Evolutionary conservation across 92 coral and sea anemone species (phyloP), one percentile per base, ranked within the genome.

Genomic region (Porites evermanni): DNA sequence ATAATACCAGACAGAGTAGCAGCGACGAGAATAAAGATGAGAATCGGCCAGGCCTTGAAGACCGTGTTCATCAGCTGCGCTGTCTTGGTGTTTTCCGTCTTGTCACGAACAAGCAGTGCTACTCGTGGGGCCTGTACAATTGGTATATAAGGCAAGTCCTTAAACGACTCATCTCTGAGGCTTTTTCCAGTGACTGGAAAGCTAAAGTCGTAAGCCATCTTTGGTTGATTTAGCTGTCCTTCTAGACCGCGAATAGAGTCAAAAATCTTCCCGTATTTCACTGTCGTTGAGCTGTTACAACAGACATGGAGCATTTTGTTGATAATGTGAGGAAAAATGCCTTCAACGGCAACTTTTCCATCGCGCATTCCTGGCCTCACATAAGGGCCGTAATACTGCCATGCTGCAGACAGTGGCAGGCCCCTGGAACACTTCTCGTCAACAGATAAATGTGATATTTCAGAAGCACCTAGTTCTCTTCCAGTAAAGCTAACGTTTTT

Each of bases 331-430:
- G 99, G 98, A 82, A 97, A 95, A 66, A 97, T 97, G 8, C 99
- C 99, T 12, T 91, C 97, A 12, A 97, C 93, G 16, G 93, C 98
- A n/a, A 93, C 77, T 53, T 81, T 81, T 8, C 78, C 79, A 5
- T 74, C 67, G 7, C 51, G n/a, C 8, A 21, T 53, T 0, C 90
- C 12, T 1, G 89, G 95, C 75, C 80, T 92, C 7, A 93, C 94
- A 77, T 97, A 97, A 8, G 99, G 99, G 3, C 99, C 99, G 60
- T 97, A 97, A 63, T 88, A 95, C 81, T 94, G 96, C 99, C 99
- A 97, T 1, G 98, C 82, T 7, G 95, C 99, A 18, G 98, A 90
- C 51, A 97, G 53, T 7, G 97, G 98, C 17, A 90, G 89, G 13
- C 99, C 98, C 8, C 18, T 83, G 5, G 60, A 52, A 79, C 99